phyloP scores from a whole-genome alignment of 1,140 invertebrate genomes.

The Mesaphorura yosii region DNA sequence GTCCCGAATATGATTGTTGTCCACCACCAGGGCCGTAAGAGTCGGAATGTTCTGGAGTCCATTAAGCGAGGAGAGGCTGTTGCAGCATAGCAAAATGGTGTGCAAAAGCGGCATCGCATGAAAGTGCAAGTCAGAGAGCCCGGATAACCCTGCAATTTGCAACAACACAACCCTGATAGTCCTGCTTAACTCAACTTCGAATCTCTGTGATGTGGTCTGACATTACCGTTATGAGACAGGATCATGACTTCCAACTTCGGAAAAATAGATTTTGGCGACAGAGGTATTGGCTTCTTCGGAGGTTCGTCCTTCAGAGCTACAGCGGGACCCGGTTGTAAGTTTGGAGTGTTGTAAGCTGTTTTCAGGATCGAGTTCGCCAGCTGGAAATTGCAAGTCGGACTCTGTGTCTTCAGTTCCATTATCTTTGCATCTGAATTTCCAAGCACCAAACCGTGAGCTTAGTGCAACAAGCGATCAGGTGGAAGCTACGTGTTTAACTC shows the following conservation, averaged over 20 bases:
- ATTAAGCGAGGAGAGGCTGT: slow-evolving; percentile 11
- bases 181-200: too few relatives aligned
- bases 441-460: too few relatives aligned
- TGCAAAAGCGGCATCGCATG: slow-evolving; percentile 18
- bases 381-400: too few relatives aligned
- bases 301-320: neutral
- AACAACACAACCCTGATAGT: too few relatives aligned
- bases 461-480: too few relatives aligned
- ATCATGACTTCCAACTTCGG: slow-evolving; percentile 23
- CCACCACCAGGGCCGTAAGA: slow-evolving; percentile 18
- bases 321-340: too few relatives aligned
- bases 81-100: slow-evolving; percentile 22
- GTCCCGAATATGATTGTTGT: slow-evolving; percentile 21
- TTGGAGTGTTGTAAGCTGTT: too few relatives aligned
- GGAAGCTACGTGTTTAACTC: too few relatives aligned
- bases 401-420: too few relatives aligned
- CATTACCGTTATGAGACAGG: slow-evolving; percentile 23
- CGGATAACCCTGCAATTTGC: too few relatives aligned
- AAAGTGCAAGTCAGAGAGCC: slow-evolving; percentile 12
- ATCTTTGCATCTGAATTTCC: too few relatives aligned
- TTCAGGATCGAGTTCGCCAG: too few relatives aligned
- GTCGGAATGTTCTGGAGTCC: slow-evolving; percentile 15
- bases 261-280: slow-evolving; percentile 9
- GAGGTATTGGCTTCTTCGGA: neutral
- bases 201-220: neutral